These are phyloP conservation scores for Columbina picui DNA, from an alignment of 2,113 vertebrate genomes.

Conservation along the genomic window DNA sequence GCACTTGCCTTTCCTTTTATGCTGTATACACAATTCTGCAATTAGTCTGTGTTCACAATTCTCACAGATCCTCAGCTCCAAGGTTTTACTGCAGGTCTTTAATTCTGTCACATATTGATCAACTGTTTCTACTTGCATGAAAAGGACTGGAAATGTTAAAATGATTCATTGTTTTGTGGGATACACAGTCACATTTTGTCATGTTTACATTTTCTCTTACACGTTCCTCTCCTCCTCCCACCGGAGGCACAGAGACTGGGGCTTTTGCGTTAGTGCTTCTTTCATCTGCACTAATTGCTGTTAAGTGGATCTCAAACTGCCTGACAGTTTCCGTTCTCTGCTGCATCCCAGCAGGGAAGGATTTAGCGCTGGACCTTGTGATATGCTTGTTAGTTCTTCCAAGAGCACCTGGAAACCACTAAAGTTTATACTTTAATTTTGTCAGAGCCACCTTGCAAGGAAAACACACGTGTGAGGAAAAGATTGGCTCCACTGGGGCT, in stretches of 20 bases:
- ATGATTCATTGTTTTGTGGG: slow-evolving; percentile 30
- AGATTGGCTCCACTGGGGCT: background rate
- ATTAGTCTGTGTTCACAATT: background rate
- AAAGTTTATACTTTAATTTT: slow-evolving; percentile 14
- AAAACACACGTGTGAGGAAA: background rate
- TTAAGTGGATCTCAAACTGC: slow-evolving; percentile 56
- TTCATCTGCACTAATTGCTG: slow-evolving; percentile 62
- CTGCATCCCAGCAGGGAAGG: slow-evolving; percentile 47
- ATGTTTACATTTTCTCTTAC: slow-evolving; percentile 18
- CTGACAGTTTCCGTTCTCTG: slow-evolving; percentile 46
- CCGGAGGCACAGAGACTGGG: background rate
- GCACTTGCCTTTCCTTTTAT: background rate
- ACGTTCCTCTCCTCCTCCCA: slow-evolving; percentile 33
- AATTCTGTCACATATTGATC: slow-evolving; percentile 37
- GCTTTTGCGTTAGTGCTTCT: background rate
- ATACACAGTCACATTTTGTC: slow-evolving; percentile 12
- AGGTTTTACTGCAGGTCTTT: slow-evolving; percentile 20
- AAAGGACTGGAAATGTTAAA: slow-evolving; percentile 31
- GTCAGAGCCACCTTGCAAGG: slow-evolving; percentile 9
- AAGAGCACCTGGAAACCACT: slow-evolving; percentile 37
- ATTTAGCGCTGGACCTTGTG: slow-evolving; percentile 47
- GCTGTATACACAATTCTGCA: background rate
- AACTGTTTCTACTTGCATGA: background rate
- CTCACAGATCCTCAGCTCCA: slow-evolving; percentile 2
- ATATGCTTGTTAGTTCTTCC: slow-evolving; percentile 27